These are phyloP conservation scores for Drosophila villosipedis DNA, from an alignment of 2,888 invertebrate species.

Conservation along the genomic window DNA sequence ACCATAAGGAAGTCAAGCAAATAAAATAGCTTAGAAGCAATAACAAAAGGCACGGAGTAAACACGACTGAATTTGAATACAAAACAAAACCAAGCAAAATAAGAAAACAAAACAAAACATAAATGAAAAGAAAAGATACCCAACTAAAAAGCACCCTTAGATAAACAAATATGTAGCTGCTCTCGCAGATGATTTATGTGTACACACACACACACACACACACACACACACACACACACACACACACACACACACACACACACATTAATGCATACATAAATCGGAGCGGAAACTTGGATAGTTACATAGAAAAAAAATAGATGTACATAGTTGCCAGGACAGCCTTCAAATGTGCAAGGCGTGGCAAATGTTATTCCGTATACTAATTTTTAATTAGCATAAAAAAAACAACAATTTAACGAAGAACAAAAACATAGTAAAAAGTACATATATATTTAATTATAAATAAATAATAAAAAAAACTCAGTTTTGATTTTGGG, in stretches of 20 bases:
- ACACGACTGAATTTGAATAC: not conserved
- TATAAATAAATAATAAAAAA: not conserved
- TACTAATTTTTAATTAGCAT: not conserved
- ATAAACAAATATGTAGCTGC: not conserved
- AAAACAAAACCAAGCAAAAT: not conserved
- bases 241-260: not conserved
- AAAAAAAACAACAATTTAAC: slow-evolving; percentile 2
- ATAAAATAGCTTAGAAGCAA: slow-evolving; percentile 12
- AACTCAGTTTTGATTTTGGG: too few relatives aligned
- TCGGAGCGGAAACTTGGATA: not conserved
- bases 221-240: not conserved
- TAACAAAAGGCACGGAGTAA: not conserved
- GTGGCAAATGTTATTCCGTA: slow-evolving; percentile 1
- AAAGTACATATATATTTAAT: not conserved
- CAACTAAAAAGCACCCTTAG: not conserved
- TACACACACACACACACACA: not conserved
- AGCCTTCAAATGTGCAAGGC: not conserved
- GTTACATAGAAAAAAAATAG: too few relatives aligned
- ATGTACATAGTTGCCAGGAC: not conserved
- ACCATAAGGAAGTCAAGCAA: slow-evolving; percentile 52
- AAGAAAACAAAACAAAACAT: not conserved
- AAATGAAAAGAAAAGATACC: not conserved
- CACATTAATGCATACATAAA: not conserved
- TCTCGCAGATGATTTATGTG: not conserved
- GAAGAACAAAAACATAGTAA: too few relatives aligned